A percentile compares a stretch with the other conserved stretches of the same genome.
phyloP scores from a whole-genome alignment of 2,113 vertebrate genomes.

The Monarcha castaneiventris region DNA sequence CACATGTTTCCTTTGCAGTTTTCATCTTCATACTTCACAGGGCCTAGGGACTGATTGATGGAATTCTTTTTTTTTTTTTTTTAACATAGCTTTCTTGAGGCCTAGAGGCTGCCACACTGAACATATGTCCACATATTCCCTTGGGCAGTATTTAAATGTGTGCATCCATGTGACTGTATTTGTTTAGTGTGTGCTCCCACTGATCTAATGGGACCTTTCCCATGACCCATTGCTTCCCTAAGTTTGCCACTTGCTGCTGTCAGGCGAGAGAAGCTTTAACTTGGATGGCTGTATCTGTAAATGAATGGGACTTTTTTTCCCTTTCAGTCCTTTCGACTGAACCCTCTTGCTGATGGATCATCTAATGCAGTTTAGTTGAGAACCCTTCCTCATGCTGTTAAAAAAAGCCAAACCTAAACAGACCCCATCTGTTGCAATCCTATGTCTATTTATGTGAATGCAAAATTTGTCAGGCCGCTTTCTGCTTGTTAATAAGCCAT shows the following conservation, averaged over 20 bases:
- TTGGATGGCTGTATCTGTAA: constrained; percentile 50
- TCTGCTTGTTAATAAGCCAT: constrained; percentile 51
- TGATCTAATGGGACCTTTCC: constrained; percentile 78
- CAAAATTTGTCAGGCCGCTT: constrained; percentile 12
- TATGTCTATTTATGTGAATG: constrained; percentile 38
- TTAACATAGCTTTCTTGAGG: constrained; percentile 57
- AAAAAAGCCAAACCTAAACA: constrained; percentile 59
- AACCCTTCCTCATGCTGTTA: constrained; percentile 29
- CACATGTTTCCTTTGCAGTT: constrained; percentile 61
- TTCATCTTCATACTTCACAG: constrained; percentile 69
- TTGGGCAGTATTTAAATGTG: constrained; percentile 71
- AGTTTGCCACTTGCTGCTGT: constrained; percentile 76
- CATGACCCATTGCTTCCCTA: constrained; percentile 78
- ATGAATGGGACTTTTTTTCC: constrained; percentile 44
- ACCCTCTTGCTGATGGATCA: constrained; percentile 57
- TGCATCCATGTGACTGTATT: constrained; percentile 76
- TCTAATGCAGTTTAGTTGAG: constrained; percentile 57
- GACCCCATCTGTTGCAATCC: constrained; percentile 69
- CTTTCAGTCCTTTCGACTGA: constrained; percentile 36
- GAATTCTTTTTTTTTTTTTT: constrained; percentile 61
- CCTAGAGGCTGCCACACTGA: constrained; percentile 61
- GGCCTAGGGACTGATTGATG: constrained; percentile 66
- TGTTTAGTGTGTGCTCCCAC: constrained; percentile 77
- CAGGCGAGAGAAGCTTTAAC: constrained; percentile 67
- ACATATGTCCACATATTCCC: constrained; percentile 76